Base-by-base conservation (phyloP, 2,888 invertebrate species). In the Notocelia uddmanniana region DNA sequence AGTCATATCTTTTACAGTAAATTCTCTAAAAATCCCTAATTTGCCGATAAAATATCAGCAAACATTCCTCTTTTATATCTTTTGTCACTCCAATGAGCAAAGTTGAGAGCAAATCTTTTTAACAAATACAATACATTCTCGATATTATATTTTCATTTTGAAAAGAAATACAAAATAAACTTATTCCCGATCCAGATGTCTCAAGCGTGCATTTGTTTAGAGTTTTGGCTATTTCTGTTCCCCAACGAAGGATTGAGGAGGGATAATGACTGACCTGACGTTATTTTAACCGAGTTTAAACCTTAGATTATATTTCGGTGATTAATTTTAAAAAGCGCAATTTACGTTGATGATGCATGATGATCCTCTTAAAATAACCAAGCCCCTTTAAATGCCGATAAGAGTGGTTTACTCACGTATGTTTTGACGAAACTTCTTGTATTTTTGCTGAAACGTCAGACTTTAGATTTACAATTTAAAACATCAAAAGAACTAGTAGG, bases 181-280 rank as follows among this genome's bases (percentile, higher is more conserved):
- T 18, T 19, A 60, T 31, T 68, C 52, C 52, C 21, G 18, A 19
- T 78, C 85, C 85, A 83, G 82, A 86, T 84, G 79, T 83, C 84
- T 84, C 87, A 88, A 88, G 87, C 81, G 83, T 84, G 87, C 77
- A 78, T 80, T 76, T 79, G 81, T 82, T 84, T 81, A 78, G 81
- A 79, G 75, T 78, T 84, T 85, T 77, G 79, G 88, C 80, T 92
- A 92, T 92, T 92, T 91, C 80, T 75, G 84, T 88, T 81, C 75
- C 74, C 74, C 75, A 76, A 73, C 76, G 74, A 77, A 82, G 83
- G 83, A 81, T 83, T 79, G 78, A 80, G 84, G 78, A 81, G 85
- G 85, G 87, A 81, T 79, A 80, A 79, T 80, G 75, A 78, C 75
- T 79, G 75, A 80, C 78, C 79, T 77, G 79, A 74, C 75, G 69